Evolutionary conservation across 1,140 invertebrate genomes (phyloP), one percentile per base, ranked within the genome.

Genomic region (Hyphantria cunea): DNA sequence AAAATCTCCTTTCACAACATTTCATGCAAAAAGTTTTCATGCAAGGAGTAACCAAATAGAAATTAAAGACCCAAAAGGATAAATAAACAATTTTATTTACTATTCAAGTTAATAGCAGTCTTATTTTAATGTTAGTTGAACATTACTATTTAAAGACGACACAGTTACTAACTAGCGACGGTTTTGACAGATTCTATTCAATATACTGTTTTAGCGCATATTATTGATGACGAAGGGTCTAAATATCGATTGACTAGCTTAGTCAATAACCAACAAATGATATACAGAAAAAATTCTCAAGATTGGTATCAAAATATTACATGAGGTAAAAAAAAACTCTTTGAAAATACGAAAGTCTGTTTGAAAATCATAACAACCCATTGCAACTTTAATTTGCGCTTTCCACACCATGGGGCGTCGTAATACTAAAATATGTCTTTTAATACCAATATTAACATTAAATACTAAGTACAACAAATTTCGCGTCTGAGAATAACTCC

Each of bases 61-160:
- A 84, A 86, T 74, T 74, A 80, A 84, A 84, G 68, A 82, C 74
- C 55, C 55, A 70, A 42, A 70, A 74, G 55, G 66, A 67, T 75
- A 74, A 80, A 84, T 76, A 78, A 60, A 85, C 80, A 82, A 62
- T 78, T 84, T 85, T 84, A 84, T 83, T 83, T 62, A 74, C 66
- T 67, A 68, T 62, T 63, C 49, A 66, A 64, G 64, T 74, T 80
- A 74, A 64, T 71, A 66, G 59, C 68, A 75, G 69, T 74, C 77
- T 80, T 74, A 77, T 67, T 53, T 63, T 64, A 60, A 69, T 71
- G 68, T 74, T 78, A 76, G 65, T 76, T 66, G 17, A 63, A 60
- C 32, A 48, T 32, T 50, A 12, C 47, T 15, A 59, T 48, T 48
- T 48, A 32, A 12, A 17, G 54, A 60, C 47, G 48, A 41, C 56